These are phyloP conservation scores for Nomada hirtipes DNA, from an alignment of 2,888 invertebrate species.

Conservation along the genomic window DNA sequence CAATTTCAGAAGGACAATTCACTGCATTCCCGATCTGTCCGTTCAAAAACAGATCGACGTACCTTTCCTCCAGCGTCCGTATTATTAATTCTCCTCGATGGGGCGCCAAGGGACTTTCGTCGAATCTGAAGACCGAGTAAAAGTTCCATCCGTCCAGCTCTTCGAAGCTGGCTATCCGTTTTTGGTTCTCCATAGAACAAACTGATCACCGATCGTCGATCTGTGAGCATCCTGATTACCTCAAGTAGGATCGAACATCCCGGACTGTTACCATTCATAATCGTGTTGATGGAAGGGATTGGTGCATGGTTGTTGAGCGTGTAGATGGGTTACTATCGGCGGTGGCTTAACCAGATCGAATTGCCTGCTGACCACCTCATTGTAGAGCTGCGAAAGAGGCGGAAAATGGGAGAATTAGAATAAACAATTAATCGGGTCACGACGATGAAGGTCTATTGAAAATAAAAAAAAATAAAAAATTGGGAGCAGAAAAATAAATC, in stretches of 20 bases:
- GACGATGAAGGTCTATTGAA: accelerated
- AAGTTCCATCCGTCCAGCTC: constrained; percentile 1
- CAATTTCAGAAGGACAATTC: background rate
- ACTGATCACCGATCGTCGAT: constrained; percentile 20
- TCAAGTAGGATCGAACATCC: constrained; percentile 53
- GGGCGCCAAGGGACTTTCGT: constrained; percentile 18
- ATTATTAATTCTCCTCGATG: background rate
- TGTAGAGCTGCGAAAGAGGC: constrained; percentile 75
- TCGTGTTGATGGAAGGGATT: constrained; percentile 82
- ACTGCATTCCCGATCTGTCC: too few species aligned
- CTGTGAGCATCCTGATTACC: constrained; percentile 42
- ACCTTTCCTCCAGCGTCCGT: background rate
- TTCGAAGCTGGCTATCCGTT: constrained; percentile 27
- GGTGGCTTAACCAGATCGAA: constrained; percentile 77
- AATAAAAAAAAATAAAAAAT: background rate
- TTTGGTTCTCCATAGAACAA: constrained; percentile 30
- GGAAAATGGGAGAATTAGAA: background rate
- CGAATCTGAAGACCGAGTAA: background rate
- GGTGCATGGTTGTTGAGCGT: constrained; percentile 83
- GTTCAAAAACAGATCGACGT: background rate
- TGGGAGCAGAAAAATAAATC: constrained; percentile 9
- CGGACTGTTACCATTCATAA: constrained; percentile 82
- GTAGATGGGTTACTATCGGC: constrained; percentile 80
- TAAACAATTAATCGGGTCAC: accelerated
- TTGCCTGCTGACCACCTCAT: constrained; percentile 79